Conservation (phyloP, 2,797 vertebrate genomes). For the Dicrostonyx torquatus region DNA sequence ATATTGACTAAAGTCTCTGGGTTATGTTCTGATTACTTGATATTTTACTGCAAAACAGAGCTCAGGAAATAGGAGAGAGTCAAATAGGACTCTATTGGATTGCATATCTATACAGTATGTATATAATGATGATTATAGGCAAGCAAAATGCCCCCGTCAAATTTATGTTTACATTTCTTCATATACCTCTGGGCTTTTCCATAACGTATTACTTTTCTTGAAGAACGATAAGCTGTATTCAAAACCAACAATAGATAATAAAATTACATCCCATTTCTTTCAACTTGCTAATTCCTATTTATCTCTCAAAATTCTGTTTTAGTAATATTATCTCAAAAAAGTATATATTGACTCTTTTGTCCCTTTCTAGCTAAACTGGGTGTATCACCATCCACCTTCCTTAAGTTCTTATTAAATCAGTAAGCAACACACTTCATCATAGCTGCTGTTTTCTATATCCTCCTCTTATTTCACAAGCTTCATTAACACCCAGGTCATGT, state of each 20-base stretch:
- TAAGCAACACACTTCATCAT: background rate
- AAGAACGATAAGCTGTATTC: background rate
- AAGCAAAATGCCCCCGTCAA: background rate
- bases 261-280: background rate
- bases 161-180: constrained; percentile 6
- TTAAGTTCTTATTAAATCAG: constrained; percentile 21
- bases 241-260: constrained; percentile 20
- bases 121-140: constrained; percentile 24
- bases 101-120: background rate
- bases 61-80: constrained; percentile 27
- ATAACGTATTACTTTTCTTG: background rate
- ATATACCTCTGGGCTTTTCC: background rate
- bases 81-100: background rate
- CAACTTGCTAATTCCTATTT: background rate
- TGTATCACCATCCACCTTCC: background rate
- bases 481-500: background rate
- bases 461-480: background rate
- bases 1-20: constrained; percentile 41
- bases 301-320: constrained; percentile 18
- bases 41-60: constrained; percentile 29
- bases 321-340: background rate
- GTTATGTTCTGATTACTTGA: background rate
- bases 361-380: background rate
- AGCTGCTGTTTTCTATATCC: background rate
- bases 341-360: background rate